These are phyloP conservation scores for Leptinotarsa peninsularis DNA, from an alignment of 2,888 invertebrate genomes.

Conservation along the genomic window DNA sequence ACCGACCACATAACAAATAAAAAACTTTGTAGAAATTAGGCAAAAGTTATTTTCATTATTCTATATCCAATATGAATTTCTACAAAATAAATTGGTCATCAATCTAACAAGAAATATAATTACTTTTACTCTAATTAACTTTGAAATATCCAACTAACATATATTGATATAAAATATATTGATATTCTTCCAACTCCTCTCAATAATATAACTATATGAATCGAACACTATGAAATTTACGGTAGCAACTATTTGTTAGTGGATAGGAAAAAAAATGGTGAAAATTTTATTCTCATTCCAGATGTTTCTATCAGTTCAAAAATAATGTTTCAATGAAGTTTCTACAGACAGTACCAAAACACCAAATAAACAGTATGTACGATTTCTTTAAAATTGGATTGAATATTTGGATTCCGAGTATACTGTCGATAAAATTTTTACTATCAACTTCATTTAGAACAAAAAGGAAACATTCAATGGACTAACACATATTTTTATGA, in stretches of 20 bases:
- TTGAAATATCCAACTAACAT: not conserved
- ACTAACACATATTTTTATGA: not conserved
- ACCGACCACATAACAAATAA: too few relatives aligned
- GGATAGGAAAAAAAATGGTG: slow-evolving; percentile 19
- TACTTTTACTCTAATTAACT: too few relatives aligned
- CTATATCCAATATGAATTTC: too few relatives aligned
- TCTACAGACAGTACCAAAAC: not conserved
- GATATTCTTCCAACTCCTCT: not conserved
- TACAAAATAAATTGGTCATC: too few relatives aligned
- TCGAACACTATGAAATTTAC: slow-evolving; percentile 22
- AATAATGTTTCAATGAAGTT: not conserved
- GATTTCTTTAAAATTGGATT: not conserved
- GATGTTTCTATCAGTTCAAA: too few relatives aligned
- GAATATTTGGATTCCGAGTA: too few relatives aligned
- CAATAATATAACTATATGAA: slow-evolving; percentile 10
- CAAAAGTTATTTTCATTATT: too few relatives aligned
- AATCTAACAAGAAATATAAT: too few relatives aligned
- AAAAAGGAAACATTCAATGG: not conserved
- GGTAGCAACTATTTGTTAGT: slow-evolving; percentile 21
- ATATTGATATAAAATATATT: not conserved
- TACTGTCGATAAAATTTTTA: not conserved
- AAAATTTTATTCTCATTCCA: slow-evolving; percentile 10
- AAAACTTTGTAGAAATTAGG: too few relatives aligned
- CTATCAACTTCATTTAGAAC: not conserved
- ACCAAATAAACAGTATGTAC: not conserved